These are phyloP conservation scores for Myripristis murdjan DNA, from an alignment of 2,797 vertebrate species.

Conservation along the genomic window DNA sequence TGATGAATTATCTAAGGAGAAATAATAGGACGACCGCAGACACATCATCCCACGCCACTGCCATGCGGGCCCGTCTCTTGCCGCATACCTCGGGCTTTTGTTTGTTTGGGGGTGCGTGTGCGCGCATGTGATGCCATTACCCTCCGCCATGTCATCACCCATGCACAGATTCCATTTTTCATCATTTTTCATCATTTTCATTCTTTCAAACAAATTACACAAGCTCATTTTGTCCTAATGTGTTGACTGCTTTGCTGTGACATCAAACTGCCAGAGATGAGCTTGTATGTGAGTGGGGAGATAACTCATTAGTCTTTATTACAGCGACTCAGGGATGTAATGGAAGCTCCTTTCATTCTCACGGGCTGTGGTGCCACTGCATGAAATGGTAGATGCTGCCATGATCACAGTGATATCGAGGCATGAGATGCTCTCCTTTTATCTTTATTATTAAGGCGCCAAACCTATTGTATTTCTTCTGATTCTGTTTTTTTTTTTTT, in stretches of 20 bases:
- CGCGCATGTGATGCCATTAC: neutral
- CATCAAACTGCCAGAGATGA: neutral
- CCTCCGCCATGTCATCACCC: neutral
- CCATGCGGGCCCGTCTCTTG: neutral
- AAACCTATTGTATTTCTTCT: too few species aligned
- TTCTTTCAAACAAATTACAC: too few species aligned
- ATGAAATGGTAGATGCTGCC: neutral
- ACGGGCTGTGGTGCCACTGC: too few species aligned
- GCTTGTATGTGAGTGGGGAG: neutral
- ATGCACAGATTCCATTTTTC: neutral
- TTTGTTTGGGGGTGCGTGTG: neutral
- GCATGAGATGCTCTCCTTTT: too few species aligned
- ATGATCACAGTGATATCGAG: too few species aligned
- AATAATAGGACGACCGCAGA: neutral
- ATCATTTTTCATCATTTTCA: too few species aligned
- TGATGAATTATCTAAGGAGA: conserved; percentile 7
- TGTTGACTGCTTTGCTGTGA: neutral
- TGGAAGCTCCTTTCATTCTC: neutral
- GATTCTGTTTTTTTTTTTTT: too few species aligned
- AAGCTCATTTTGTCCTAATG: too few species aligned
- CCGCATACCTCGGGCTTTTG: neutral
- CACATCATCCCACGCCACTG: conserved; percentile 4
- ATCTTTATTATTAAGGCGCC: too few species aligned
- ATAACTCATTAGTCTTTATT: neutral
- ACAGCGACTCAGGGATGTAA: neutral